Evolutionary conservation across 2,113 vertebrate genomes (phyloP), one percentile per base, ranked within the genome.

Genomic region (Chaetodon trifascialis): DNA sequence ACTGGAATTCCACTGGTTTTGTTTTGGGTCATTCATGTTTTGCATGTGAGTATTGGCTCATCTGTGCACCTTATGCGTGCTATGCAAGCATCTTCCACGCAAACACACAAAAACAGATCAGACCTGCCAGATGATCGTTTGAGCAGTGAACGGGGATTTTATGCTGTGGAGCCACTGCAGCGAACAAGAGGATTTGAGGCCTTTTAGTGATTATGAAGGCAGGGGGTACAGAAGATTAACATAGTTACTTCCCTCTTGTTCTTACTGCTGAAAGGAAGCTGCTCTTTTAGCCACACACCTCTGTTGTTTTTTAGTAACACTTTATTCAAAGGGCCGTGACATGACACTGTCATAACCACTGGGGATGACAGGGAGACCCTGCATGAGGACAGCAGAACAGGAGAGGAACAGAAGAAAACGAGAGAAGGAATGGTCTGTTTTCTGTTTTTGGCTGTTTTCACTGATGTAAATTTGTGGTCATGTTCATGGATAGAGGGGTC

Each of bases 201-300:
- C 49, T 68, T 86, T 80, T n/a, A 64, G 77, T 65, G 78, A 79
- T 80, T 83, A 76, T 30, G 42, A 64, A 49, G 14, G 69, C 79
- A 44, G 71, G 70, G 79, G 76, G 62, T 54, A n/a, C 4, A 72
- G 30, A 36, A 30, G 71, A 89, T 92, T 86, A 76, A 78, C 74
- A 30, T 19, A 30, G 60, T 42, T 70, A 52, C 54, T 79, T 73
- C 23, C 42, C 14, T 71, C 34, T 75, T 62, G 70, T 42, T 75
- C 30, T 58, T 42, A 51, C 25, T 52, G 65, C 47, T 25, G 3
- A 59, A 74, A 17, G 25, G 54, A 69, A 47, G 56, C 30, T 68
- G 66, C 15, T 73, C 52, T 78, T 67, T 16, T 8, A 59, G 66
- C 63, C 59, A 34, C 30, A 66, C 49, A 15, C 2, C 11, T 15